Conservation (phyloP, 2,797 vertebrate species). For the Lepus townsendii region DNA sequence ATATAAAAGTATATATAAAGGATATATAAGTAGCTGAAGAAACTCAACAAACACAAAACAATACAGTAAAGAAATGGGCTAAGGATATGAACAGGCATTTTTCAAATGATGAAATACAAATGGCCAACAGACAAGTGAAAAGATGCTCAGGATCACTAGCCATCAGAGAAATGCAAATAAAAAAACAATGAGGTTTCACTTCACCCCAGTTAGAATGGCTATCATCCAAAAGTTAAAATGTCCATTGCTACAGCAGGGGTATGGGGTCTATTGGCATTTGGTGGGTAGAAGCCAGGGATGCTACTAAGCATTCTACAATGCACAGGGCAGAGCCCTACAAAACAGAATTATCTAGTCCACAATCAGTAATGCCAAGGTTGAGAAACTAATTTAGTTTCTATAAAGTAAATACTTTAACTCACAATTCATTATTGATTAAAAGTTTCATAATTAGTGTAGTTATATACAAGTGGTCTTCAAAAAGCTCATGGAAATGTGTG, state of each 20-base stretch:
- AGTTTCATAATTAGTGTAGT: neutral
- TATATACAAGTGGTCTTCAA: neutral
- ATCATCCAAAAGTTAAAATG: neutral
- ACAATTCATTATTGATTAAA: slow-evolving; percentile 21
- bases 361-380: neutral
- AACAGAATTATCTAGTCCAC: neutral
- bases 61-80: too few species aligned
- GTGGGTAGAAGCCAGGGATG: neutral
- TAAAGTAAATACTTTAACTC: neutral
- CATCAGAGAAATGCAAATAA: too few species aligned
- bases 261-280: neutral
- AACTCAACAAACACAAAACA: too few species aligned
- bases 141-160: too few species aligned
- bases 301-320: neutral
- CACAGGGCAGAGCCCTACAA: neutral
- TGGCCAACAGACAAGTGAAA: too few species aligned
- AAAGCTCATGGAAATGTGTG: too few species aligned
- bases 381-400: slow-evolving; percentile 40
- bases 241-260: neutral
- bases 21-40: too few species aligned
- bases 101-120: too few species aligned
- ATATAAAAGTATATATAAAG: too few species aligned
- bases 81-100: too few species aligned
- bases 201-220: too few species aligned
- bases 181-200: too few species aligned